Conservation (phyloP, 2,113 vertebrate species). For the Fukomys damarensis region DNA sequence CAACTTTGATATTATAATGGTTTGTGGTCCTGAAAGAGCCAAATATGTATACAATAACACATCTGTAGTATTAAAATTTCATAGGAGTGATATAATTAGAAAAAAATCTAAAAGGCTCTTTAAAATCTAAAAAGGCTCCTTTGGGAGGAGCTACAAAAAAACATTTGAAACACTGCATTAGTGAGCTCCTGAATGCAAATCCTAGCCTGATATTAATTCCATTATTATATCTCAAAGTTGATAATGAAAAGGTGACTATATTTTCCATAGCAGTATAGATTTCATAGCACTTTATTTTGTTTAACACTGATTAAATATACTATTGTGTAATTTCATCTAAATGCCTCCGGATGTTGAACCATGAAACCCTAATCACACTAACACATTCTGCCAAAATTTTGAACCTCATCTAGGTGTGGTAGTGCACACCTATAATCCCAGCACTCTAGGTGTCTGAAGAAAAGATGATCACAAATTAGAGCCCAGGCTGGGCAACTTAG, state of each 20-base stretch:
- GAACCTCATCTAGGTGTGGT: neutral
- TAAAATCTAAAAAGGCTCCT: neutral
- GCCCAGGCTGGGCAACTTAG: neutral
- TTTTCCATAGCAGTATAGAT: slow-evolving; percentile 3
- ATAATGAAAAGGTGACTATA: neutral
- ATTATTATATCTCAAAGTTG: slow-evolving; percentile 36
- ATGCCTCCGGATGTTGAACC: neutral
- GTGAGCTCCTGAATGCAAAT: slow-evolving; percentile 6
- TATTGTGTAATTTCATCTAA: neutral
- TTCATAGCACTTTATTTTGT: slow-evolving; percentile 30
- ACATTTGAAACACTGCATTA: neutral
- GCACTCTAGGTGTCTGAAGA: neutral
- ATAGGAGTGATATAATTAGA: neutral
- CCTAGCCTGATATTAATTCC: neutral
- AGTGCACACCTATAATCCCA: neutral
- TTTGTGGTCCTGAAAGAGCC: neutral
- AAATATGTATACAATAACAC: neutral
- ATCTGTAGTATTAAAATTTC: slow-evolving; percentile 3
- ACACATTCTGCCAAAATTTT: neutral
- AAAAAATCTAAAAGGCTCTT: neutral
- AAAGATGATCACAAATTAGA: neutral
- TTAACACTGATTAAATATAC: slow-evolving; percentile 27
- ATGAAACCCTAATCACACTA: slow-evolving; percentile 23
- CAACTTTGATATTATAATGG: neutral
- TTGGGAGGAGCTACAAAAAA: neutral